Conservation (phyloP, 2,888 invertebrate genomes). For the Callosobruchus maculatus region DNA sequence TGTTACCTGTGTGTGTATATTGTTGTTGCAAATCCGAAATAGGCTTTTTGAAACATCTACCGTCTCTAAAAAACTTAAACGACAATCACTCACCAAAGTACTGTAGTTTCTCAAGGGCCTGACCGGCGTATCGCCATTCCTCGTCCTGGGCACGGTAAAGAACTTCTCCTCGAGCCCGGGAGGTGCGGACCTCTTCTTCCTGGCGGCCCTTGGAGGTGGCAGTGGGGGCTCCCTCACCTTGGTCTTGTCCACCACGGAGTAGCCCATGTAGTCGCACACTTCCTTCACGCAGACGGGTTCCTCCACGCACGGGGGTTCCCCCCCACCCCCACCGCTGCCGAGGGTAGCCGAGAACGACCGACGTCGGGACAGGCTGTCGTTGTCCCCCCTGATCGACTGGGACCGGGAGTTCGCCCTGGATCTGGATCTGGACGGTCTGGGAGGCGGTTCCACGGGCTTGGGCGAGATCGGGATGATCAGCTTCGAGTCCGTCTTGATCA, state of each 20-base stretch:
- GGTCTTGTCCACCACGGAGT: slow-evolving; percentile 74
- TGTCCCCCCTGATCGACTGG: slow-evolving; percentile 4
- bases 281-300: slow-evolving; percentile 45
- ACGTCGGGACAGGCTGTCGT: slow-evolving; percentile 44
- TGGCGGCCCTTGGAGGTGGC: slow-evolving; percentile 60
- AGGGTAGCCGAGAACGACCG: slow-evolving; percentile 56
- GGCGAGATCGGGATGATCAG: slow-evolving; percentile 58
- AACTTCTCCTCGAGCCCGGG: slow-evolving; percentile 57
- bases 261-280: slow-evolving; percentile 55
- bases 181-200: slow-evolving; percentile 41
- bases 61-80: too few species aligned
- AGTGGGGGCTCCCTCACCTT: slow-evolving; percentile 49
- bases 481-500: slow-evolving; percentile 64
- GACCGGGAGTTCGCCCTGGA: slow-evolving; percentile 54
- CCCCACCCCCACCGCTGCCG: too few species aligned
- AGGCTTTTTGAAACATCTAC: too few species aligned
- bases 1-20: too few species aligned
- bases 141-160: slow-evolving; percentile 60
- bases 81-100: slow-evolving; percentile 54
- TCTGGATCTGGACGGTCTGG: slow-evolving; percentile 57
- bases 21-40: too few species aligned
- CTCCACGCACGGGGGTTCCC: slow-evolving; percentile 41
- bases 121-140: slow-evolving; percentile 53
- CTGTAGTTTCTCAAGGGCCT: slow-evolving; percentile 60
- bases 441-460: slow-evolving; percentile 40